Evolutionary conservation across 2,797 vertebrate species (phyloP).

Genomic region (Megaceryle alcyon): DNA sequence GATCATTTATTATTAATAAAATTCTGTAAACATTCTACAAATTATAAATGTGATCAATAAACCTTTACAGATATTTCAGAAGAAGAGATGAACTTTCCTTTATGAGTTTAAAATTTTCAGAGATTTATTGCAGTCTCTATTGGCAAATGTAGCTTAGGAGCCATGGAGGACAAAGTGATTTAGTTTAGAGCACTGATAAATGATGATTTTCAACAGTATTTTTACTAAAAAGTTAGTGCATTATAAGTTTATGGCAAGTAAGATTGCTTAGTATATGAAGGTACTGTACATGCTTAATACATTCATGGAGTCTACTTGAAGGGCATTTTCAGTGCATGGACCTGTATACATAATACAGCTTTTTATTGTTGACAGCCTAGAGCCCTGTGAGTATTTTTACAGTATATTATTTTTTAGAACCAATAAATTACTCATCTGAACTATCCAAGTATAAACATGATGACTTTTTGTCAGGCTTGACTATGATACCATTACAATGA

Average conservation of each 20-base stretch:
- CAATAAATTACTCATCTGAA: slow-evolving; percentile 59
- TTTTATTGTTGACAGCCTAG: slow-evolving; percentile 46
- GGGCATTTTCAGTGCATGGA: not conserved
- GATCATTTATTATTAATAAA: slow-evolving; percentile 5
- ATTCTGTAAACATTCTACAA: not conserved
- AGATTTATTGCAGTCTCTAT: not conserved
- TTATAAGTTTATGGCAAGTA: slow-evolving; percentile 4
- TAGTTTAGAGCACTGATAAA: not conserved
- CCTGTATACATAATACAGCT: not conserved
- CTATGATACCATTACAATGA: slow-evolving; percentile 45
- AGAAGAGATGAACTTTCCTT: not conserved
- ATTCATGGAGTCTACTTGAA: slow-evolving; percentile 18
- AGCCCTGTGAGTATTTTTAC: slow-evolving; percentile 38
- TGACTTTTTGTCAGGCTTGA: slow-evolving; percentile 48
- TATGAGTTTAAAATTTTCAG: not conserved
- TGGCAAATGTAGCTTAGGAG: not conserved
- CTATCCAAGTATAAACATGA: slow-evolving; percentile 47
- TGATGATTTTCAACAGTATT: not conserved
- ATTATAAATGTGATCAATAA: not conserved
- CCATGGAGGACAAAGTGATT: not conserved
- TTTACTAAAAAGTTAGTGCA: not conserved
- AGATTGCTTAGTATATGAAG: not conserved
- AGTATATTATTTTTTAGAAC: slow-evolving; percentile 63
- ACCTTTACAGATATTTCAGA: not conserved
- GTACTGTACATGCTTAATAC: not conserved